Conservation (phyloP, 37 sponge, comb jelly and placozoan genomes). For the Cliona cf. orientalis region DNA sequence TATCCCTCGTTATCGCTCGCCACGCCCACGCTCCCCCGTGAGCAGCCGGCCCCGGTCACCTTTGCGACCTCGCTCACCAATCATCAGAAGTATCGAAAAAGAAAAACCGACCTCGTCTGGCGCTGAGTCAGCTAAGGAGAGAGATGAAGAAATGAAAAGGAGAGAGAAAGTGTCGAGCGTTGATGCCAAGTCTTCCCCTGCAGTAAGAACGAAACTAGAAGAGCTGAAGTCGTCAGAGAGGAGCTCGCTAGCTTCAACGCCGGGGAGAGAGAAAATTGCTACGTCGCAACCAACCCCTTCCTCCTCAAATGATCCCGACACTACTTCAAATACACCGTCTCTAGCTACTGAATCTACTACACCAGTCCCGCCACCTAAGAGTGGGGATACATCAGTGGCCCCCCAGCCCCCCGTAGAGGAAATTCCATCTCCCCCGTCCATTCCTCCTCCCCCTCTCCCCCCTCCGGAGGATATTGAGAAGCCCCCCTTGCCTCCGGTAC, state of each 20-base stretch:
- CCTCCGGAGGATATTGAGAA: conserved; percentile 53
- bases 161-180: not conserved
- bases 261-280: not conserved
- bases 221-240: too few species aligned
- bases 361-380: not conserved
- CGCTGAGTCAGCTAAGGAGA: not conserved
- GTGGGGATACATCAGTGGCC: not conserved
- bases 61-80: not conserved
- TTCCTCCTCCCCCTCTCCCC: conserved; percentile 49
- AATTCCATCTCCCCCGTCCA: conserved; percentile 1
- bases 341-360: conserved; percentile 3
- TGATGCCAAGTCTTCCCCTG: not conserved
- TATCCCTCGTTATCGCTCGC: too few species aligned
- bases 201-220: too few species aligned
- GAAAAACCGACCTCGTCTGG: not conserved
- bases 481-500: conserved; percentile 56
- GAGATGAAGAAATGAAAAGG: conserved; percentile 4
- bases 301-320: too few species aligned
- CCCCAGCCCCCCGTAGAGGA: not conserved
- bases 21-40: not conserved
- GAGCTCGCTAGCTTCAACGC: not conserved
- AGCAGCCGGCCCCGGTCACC: not conserved
- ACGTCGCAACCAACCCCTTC: not conserved
- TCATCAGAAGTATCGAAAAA: not conserved
- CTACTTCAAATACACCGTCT: too few species aligned